phyloP scores from a whole-genome alignment of 2,113 vertebrate genomes.

The Apaloderma vittatum region DNA sequence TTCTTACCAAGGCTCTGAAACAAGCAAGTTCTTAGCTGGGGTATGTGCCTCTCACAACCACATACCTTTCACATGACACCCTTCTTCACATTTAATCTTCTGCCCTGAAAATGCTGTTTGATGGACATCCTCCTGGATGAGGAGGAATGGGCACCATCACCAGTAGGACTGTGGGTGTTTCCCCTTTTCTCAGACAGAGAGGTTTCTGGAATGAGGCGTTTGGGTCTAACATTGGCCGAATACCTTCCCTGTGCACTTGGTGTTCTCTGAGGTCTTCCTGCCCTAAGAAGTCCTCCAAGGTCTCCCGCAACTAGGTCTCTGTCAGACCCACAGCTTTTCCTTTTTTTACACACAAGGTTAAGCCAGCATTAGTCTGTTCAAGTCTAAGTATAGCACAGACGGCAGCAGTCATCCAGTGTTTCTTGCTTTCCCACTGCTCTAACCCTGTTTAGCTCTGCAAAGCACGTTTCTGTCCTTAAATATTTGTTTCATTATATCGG shows the following conservation, averaged over 20 bases:
- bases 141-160: background rate
- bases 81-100: background rate
- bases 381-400: background rate
- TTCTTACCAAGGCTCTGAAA: too few relatives aligned
- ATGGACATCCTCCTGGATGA: accelerated
- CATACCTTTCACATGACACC: too few relatives aligned
- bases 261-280: background rate
- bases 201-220: background rate
- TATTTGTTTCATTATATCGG: background rate
- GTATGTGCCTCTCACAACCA: too few relatives aligned
- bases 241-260: too few relatives aligned
- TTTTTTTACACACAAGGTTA: background rate
- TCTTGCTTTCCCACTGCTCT: accelerated
- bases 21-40: too few relatives aligned
- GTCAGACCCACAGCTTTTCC: background rate
- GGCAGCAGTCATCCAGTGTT: accelerated
- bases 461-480: background rate
- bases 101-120: background rate
- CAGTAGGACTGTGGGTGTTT: accelerated
- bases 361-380: background rate
- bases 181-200: background rate
- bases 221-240: accelerated
- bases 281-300: background rate
- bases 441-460: accelerated
- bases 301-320: background rate